Evolutionary conservation across 2,888 invertebrate genomes (phyloP).

Genomic region (Epinotia bilunana): DNA sequence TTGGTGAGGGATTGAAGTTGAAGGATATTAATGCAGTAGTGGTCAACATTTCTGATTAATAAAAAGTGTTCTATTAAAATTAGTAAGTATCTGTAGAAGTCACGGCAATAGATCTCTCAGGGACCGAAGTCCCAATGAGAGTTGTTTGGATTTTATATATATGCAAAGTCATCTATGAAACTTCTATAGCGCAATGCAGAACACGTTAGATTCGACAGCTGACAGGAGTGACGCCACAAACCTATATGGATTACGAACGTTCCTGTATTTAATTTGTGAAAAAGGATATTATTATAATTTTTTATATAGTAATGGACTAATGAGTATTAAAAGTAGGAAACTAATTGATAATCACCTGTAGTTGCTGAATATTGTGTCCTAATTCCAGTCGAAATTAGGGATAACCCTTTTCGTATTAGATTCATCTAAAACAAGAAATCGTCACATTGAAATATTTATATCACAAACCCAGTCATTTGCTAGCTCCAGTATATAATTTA

Average conservation of each 20-base stretch:
- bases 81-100: too few species aligned
- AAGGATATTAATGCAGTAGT: neutral
- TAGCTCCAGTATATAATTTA: neutral
- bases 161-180: too few species aligned
- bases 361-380: conserved; percentile 64
- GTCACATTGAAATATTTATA: conserved; percentile 40
- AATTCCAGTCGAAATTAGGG: conserved; percentile 67
- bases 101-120: too few species aligned
- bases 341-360: conserved; percentile 58
- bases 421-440: conserved; percentile 71
- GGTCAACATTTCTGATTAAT: neutral
- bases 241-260: too few species aligned
- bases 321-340: too few species aligned
- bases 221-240: too few species aligned
- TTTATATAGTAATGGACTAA: neutral
- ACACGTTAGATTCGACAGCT: too few species aligned
- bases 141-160: too few species aligned
- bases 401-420: conserved; percentile 70
- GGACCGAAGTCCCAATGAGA: too few species aligned
- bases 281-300: neutral
- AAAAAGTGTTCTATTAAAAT: too few species aligned
- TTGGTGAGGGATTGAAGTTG: neutral
- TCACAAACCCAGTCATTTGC: neutral
- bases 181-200: too few species aligned
- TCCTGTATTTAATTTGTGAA: neutral